phyloP scores from a whole-genome alignment of 2,113 vertebrate genomes.

The Sphaerodactylus townsendi region DNA sequence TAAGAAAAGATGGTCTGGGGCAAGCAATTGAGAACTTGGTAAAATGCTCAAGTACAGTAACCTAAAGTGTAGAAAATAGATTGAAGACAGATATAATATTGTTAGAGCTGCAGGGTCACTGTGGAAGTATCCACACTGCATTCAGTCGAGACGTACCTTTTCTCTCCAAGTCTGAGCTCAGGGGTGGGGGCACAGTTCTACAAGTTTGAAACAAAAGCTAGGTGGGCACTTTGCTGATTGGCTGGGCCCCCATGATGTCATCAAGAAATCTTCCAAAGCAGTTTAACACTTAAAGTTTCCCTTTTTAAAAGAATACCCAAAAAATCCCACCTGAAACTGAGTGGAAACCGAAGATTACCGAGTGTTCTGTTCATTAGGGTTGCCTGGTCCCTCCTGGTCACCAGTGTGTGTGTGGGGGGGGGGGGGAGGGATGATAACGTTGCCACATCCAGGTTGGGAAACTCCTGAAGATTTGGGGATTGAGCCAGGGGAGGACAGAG shows the following conservation, averaged over 20 bases:
- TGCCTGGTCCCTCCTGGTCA: no score
- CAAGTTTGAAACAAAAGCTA: not conserved
- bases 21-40: not conserved
- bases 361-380: rapidly evolving
- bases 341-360: not conserved
- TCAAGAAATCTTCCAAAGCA: not conserved
- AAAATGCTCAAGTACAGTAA: not conserved
- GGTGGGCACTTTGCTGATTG: not conserved
- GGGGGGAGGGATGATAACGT: no score
- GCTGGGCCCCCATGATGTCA: not conserved
- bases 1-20: not conserved
- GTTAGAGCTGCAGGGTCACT: not conserved
- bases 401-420: no score
- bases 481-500: no score
- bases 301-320: not conserved
- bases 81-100: not conserved
- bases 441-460: no score
- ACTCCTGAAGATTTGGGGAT: no score
- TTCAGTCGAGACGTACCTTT: not conserved
- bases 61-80: not conserved
- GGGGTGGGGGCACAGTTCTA: not conserved
- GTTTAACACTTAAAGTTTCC: not conserved
- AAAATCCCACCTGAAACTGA: no score
- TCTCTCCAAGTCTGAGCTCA: not conserved
- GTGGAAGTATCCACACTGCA: not conserved